phyloP scores from a whole-genome alignment of 2,797 vertebrate species.

The Brachyrhaphis roseni region DNA sequence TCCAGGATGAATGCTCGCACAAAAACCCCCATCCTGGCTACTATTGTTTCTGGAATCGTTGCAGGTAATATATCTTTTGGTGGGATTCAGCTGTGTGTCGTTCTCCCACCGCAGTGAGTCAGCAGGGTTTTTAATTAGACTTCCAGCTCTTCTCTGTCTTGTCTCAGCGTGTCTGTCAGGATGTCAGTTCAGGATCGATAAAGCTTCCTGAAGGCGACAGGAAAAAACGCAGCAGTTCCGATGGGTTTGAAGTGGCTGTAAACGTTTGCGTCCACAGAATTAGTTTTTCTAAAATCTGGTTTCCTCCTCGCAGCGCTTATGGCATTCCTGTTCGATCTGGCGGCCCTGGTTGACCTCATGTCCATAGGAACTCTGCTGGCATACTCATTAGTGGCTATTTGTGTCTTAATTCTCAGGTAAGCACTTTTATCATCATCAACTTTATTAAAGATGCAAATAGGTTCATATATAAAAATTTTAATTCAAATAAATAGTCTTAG shows the following conservation, averaged over 20 bases:
- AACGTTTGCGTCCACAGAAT: not conserved
- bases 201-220: not conserved
- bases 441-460: no score
- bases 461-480: no score
- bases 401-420: constrained; percentile 88
- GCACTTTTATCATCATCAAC: constrained; percentile 1
- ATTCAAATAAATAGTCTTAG: no score
- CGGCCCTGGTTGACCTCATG: constrained; percentile 94
- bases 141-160: constrained; percentile 7
- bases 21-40: constrained; percentile 91
- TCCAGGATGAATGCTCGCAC: constrained; percentile 85
- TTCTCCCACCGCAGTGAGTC: not conserved
- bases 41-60: constrained; percentile 86
- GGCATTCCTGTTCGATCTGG: constrained; percentile 93
- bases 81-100: not conserved
- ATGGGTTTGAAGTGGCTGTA: not conserved
- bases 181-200: constrained; percentile 23
- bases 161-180: constrained; percentile 8
- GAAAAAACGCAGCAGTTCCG: not conserved
- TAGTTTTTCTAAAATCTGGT: constrained; percentile 11
- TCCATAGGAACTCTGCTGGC: constrained; percentile 95
- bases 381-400: constrained; percentile 93
- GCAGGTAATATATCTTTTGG: constrained; percentile 78
- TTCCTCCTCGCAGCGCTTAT: constrained; percentile 83
- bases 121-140: not conserved